These are phyloP conservation scores for Hipposideros larvatus DNA, from an alignment of 2,797 vertebrate species.

Conservation along the genomic window DNA sequence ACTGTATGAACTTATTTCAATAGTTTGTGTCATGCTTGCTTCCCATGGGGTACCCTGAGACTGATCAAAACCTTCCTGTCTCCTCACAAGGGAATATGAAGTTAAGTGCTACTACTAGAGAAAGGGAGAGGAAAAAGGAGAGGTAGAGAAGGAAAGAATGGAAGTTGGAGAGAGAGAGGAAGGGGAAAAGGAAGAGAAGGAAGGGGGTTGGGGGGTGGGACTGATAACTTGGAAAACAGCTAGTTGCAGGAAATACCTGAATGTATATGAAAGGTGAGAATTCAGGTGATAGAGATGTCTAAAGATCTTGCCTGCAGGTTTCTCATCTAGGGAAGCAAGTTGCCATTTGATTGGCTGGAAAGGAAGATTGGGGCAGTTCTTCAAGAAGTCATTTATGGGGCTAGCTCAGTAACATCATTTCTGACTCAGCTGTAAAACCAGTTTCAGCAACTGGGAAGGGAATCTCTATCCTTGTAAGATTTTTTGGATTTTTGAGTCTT, in stretches of 20 bases:
- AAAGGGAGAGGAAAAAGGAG: neutral
- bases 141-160: neutral
- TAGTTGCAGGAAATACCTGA: neutral
- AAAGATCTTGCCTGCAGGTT: neutral
- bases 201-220: neutral
- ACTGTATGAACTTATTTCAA: neutral
- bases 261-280: neutral
- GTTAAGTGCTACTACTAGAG: neutral
- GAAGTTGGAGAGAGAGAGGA: neutral
- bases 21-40: slow-evolving; percentile 14
- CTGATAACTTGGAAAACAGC: neutral
- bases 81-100: neutral
- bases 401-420: neutral
- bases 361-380: neutral
- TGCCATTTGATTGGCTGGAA: neutral
- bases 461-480: slow-evolving; percentile 16
- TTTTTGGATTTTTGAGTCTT: slow-evolving; percentile 48
- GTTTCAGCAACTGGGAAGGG: neutral
- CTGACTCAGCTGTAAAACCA: neutral
- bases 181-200: neutral
- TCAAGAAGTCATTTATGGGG: neutral
- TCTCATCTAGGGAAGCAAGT: neutral
- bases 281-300: neutral
- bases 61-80: neutral
- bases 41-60: neutral